A percentile compares a stretch with the other conserved stretches of the same genome.
Evolutionary conservation across 2,888 invertebrate genomes (phyloP).

Genomic region (Drosophila lutescens): DNA sequence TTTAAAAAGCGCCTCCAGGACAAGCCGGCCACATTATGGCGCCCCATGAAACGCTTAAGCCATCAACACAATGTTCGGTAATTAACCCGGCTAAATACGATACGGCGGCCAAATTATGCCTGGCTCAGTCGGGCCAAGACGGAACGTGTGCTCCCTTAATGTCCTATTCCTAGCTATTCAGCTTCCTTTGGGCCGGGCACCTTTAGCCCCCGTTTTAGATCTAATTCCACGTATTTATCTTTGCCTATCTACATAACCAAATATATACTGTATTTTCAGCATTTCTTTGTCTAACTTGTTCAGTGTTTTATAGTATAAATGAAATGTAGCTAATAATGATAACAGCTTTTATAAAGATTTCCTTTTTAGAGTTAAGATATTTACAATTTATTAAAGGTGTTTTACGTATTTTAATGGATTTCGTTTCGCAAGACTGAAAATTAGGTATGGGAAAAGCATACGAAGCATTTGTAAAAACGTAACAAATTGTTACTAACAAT

Average conservation of each 20-base stretch:
- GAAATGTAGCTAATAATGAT: no score
- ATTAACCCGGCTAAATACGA: constrained; percentile 73
- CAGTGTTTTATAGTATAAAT: no score
- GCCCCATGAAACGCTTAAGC: constrained; percentile 69
- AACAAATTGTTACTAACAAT: no score
- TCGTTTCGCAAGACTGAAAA: no score
- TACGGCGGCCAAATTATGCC: constrained; percentile 63
- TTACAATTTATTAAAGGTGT: no score
- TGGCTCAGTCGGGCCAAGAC: constrained; percentile 25
- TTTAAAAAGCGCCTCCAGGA: constrained; percentile 60
- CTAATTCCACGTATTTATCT: constrained; percentile 33
- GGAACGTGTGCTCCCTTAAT: constrained; percentile 64
- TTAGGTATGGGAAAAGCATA: no score
- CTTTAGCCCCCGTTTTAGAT: neutral
- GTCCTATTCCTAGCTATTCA: constrained; percentile 29
- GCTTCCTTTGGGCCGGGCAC: constrained; percentile 3
- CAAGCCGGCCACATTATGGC: constrained; percentile 58
- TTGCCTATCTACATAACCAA: constrained; percentile 20
- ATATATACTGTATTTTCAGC: constrained; percentile 11
- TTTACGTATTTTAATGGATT: no score
- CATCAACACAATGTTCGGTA: constrained; percentile 78
- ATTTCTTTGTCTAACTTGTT: neutral
- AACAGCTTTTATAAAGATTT: no score
- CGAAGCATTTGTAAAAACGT: no score
- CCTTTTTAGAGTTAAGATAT: no score